These are phyloP conservation scores for Philotrypesis tridentata DNA, from an alignment of 1,140 invertebrate species.

Conservation along the genomic window DNA sequence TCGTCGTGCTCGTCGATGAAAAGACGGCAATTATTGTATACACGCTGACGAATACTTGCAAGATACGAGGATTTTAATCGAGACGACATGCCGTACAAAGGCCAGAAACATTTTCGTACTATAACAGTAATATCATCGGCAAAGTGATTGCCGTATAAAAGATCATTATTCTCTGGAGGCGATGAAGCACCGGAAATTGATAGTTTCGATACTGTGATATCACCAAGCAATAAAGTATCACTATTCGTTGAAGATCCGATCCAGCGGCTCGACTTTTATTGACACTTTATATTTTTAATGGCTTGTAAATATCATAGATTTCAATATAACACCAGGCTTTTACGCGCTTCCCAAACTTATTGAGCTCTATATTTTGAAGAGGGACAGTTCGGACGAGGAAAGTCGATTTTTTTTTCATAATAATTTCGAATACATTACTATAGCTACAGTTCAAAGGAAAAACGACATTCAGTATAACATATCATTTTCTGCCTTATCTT, in stretches of 20 bases:
- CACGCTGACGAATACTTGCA: too few species aligned
- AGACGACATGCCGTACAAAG: background rate
- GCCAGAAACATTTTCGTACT: background rate
- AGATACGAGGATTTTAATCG: slow-evolving; percentile 1
- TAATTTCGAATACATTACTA: too few species aligned
- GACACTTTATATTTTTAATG: background rate
- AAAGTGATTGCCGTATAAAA: slow-evolving; percentile 1
- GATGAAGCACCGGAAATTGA: background rate
- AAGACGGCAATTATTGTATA: too few species aligned
- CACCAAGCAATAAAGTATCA: background rate
- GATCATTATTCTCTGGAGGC: background rate
- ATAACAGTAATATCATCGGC: slow-evolving; percentile 1
- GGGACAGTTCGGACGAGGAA: too few species aligned
- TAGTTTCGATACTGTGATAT: slow-evolving; percentile 1
- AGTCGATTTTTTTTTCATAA: too few species aligned
- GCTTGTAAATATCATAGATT: background rate
- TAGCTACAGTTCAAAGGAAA: too few species aligned
- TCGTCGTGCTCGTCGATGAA: too few species aligned
- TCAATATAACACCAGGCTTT: background rate
- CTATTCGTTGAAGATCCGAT: background rate
- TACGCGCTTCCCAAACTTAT: background rate
- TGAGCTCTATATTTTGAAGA: too few species aligned
- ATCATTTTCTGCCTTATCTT: too few species aligned
- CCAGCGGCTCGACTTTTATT: background rate
- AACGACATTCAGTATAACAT: too few species aligned